phyloP scores from a whole-genome alignment of 2,888 invertebrate species.

The Acronicta alni region DNA sequence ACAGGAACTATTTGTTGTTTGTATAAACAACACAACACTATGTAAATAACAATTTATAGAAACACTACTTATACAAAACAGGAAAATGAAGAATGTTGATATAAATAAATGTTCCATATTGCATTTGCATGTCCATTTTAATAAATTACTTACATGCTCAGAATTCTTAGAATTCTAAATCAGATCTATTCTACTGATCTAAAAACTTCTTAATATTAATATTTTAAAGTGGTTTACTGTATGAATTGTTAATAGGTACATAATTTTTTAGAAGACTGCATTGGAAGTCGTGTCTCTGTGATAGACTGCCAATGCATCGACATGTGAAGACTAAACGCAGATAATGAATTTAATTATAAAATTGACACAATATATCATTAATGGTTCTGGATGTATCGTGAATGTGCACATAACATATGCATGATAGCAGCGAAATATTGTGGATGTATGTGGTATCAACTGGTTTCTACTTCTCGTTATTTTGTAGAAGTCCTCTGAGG shows the following conservation, averaged over 20 bases:
- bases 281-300: not conserved
- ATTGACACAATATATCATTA: not conserved
- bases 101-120: constrained; percentile 51
- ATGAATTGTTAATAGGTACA: not conserved
- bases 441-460: constrained; percentile 25
- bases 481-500: constrained; percentile 20
- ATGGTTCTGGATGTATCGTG: constrained; percentile 18
- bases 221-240: constrained; percentile 2
- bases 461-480: constrained; percentile 21
- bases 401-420: constrained; percentile 30
- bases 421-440: constrained; percentile 22
- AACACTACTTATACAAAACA: constrained; percentile 45
- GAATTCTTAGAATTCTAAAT: constrained; percentile 18
- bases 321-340: constrained; percentile 4
- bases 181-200: constrained; percentile 6
- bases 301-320: no score
- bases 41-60: constrained; percentile 39
- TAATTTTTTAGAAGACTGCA: not conserved
- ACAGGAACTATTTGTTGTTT: constrained; percentile 25
- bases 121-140: constrained; percentile 23
- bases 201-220: constrained; percentile 10
- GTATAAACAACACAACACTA: constrained; percentile 29
- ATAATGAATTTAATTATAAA: constrained; percentile 8
- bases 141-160: constrained; percentile 4
- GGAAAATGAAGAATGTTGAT: constrained; percentile 55